phyloP scores from a whole-genome alignment of 2,113 vertebrate species.

The Synodontis membranacea region DNA sequence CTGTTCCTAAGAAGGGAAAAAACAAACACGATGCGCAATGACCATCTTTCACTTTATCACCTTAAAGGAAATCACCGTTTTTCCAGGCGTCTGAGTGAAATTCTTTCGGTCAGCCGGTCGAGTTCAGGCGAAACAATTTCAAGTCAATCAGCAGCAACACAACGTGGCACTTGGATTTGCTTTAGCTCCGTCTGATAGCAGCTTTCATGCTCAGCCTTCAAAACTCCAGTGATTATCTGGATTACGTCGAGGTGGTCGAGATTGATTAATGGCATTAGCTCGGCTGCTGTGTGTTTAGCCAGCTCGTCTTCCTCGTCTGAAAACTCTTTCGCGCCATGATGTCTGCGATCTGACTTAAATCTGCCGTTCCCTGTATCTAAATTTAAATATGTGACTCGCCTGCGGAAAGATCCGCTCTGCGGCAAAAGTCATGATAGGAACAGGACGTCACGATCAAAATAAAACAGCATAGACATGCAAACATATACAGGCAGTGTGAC shows the following conservation, averaged over 20 bases:
- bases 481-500: background rate
- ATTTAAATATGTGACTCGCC: slow-evolving; percentile 15
- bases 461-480: background rate
- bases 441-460: background rate
- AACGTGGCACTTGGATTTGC: slow-evolving; percentile 70
- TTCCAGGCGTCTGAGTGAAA: slow-evolving; percentile 64
- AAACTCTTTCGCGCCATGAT: slow-evolving; percentile 21
- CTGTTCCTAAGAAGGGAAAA: slow-evolving; percentile 69
- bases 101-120: slow-evolving; percentile 37
- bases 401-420: background rate
- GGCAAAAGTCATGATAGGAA: background rate
- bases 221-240: slow-evolving; percentile 70
- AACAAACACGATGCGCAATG: slow-evolving; percentile 59
- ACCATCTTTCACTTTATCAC: slow-evolving; percentile 49
- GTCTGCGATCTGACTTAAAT: slow-evolving; percentile 41
- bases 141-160: slow-evolving; percentile 70
- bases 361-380: slow-evolving; percentile 23
- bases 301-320: background rate
- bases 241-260: slow-evolving; percentile 67
- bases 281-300: slow-evolving; percentile 58
- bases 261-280: slow-evolving; percentile 63
- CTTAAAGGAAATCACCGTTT: slow-evolving; percentile 69
- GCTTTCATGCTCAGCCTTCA: slow-evolving; percentile 69
- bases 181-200: slow-evolving; percentile 71
- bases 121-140: slow-evolving; percentile 58